Conservation (phyloP, 2,113 vertebrate genomes). For the Oncorhynchus gorbuscha region DNA sequence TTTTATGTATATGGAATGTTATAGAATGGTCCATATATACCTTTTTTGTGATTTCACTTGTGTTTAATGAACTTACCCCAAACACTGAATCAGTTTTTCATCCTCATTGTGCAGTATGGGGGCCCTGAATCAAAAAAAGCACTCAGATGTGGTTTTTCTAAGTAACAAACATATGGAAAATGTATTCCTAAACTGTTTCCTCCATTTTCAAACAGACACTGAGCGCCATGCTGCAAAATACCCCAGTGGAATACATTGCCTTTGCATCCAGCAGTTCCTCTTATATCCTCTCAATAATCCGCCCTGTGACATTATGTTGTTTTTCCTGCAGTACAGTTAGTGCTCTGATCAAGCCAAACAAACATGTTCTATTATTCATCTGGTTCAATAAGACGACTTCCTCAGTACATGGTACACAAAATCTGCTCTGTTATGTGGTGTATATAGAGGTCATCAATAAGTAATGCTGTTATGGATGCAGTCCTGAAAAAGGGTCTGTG, state of each 20-base stretch:
- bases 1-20: no score
- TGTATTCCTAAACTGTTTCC: conserved; percentile 16
- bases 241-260: conserved; percentile 20
- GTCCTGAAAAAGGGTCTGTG: conserved; percentile 12
- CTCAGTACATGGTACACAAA: conserved; percentile 16
- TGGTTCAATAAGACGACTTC: conserved; percentile 26
- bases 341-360: conserved; percentile 46
- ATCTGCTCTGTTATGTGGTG: conserved; percentile 14
- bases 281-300: conserved; percentile 15
- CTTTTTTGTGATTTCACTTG: no score
- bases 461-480: conserved; percentile 35
- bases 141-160: conserved; percentile 22
- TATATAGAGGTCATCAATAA: conserved; percentile 54
- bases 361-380: conserved; percentile 53
- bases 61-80: no score
- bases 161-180: conserved; percentile 25
- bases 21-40: no score
- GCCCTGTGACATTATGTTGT: conserved; percentile 29
- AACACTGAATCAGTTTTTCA: no score
- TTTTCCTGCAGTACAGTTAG: conserved; percentile 19
- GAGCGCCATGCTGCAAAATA: neutral
- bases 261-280: conserved; percentile 15
- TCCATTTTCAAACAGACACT: conserved; percentile 3
- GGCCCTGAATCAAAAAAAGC: neutral
- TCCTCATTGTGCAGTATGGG: no score